Percentiles rank a stretch among this genome's conserved stretches.
phyloP scores from a whole-genome alignment of 2,797 vertebrate genomes.

The Psittacula echo region DNA sequence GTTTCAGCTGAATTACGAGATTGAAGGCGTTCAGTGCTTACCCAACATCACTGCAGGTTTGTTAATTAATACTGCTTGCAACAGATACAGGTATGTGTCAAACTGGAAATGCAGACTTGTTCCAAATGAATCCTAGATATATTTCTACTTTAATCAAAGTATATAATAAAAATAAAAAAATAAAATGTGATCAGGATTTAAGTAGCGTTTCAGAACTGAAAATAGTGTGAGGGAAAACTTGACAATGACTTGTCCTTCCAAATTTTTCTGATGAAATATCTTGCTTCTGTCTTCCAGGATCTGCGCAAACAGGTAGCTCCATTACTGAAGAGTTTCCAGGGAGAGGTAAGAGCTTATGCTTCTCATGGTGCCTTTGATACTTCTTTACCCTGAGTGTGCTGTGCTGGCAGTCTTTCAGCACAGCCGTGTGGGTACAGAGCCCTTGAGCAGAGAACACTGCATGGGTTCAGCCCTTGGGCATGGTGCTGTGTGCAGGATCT shows the following conservation, averaged over 20 bases:
- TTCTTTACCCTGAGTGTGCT: neutral
- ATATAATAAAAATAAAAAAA: no score
- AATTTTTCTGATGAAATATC: slow-evolving; percentile 38
- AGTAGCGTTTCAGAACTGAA: neutral
- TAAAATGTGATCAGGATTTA: neutral
- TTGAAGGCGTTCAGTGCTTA: slow-evolving; percentile 17
- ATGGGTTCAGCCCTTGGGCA: neutral
- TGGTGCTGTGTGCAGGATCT: neutral
- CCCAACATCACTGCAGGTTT: neutral
- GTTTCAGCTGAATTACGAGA: slow-evolving; percentile 37
- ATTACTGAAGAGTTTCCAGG: slow-evolving; percentile 98
- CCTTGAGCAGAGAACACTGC: neutral
- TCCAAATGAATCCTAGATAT: neutral
- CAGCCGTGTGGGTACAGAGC: neutral
- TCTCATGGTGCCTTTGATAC: neutral
- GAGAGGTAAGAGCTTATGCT: slow-evolving; percentile 87
- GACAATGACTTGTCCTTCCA: neutral
- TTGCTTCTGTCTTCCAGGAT: slow-evolving; percentile 82
- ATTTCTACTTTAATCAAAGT: neutral
- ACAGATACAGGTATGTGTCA: slow-evolving; percentile 3
- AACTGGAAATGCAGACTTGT: neutral
- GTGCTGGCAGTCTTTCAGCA: neutral
- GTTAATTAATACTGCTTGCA: slow-evolving; percentile 29
- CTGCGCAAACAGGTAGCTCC: slow-evolving; percentile 98
- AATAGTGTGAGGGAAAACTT: rapidly evolving